A percentile compares a stretch with the other conserved stretches of the same genome.
These are phyloP conservation scores for Hecatera dysodea DNA, from an alignment of 2,888 invertebrate genomes.

Conservation along the genomic window DNA sequence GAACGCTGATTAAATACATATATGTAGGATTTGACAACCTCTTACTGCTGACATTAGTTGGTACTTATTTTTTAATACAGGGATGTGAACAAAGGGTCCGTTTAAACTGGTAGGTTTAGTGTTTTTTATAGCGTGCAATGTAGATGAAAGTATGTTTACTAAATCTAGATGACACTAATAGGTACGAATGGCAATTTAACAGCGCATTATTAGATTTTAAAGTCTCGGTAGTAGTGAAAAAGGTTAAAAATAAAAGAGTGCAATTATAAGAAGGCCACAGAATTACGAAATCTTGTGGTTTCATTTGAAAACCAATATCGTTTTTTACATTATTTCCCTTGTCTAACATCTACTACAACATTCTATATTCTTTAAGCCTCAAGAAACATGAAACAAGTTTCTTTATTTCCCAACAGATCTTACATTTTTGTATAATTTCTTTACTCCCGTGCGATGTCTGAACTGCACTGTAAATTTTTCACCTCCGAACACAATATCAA, in stretches of 20 bases:
- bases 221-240: too few species aligned
- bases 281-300: background rate
- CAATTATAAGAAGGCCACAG: too few species aligned
- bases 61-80: background rate
- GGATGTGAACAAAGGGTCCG: background rate
- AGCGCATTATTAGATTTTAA: too few species aligned
- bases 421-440: constrained; percentile 44
- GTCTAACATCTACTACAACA: constrained; percentile 14
- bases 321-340: constrained; percentile 18
- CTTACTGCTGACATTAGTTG: background rate
- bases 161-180: too few species aligned
- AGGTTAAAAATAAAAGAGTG: too few species aligned
- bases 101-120: too few species aligned
- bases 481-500: constrained; percentile 72
- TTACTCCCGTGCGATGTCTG: constrained; percentile 35
- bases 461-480: constrained; percentile 70
- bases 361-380: constrained; percentile 18
- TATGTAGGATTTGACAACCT: too few species aligned
- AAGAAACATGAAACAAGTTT: constrained; percentile 18
- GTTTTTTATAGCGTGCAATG: too few species aligned
- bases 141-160: too few species aligned
- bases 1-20: too few species aligned
- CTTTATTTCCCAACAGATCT: background rate
- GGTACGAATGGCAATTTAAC: too few species aligned
- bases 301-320: background rate